Conservation (phyloP, 2,113 vertebrate genomes). For the Chloropsis cyanopogon region DNA sequence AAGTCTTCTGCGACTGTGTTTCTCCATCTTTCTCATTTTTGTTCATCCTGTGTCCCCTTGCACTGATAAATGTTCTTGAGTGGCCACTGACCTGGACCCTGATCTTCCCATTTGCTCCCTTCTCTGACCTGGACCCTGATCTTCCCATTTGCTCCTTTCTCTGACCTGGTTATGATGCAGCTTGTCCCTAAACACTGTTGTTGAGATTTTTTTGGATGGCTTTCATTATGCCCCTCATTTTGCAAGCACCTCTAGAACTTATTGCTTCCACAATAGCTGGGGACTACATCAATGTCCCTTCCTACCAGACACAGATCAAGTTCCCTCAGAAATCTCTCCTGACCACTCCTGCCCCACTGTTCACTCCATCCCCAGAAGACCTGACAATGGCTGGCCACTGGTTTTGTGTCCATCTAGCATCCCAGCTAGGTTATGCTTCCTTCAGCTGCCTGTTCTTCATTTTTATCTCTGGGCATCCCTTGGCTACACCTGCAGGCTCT, state of each 20-base stretch:
- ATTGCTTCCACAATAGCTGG: background rate
- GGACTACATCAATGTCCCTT: background rate
- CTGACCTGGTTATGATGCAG: background rate
- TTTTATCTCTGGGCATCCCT: accelerated
- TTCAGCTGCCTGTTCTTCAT: background rate
- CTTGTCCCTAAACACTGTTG: background rate
- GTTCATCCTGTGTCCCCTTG: background rate
- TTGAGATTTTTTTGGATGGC: background rate
- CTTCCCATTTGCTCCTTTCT: background rate
- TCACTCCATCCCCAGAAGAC: background rate
- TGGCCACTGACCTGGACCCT: background rate
- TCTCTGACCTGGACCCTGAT: background rate
- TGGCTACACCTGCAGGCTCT: background rate
- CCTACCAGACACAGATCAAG: background rate
- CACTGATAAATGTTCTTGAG: background rate
- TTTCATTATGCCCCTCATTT: background rate
- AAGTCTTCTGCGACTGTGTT: background rate
- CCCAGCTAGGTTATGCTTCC: background rate
- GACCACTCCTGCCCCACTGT: accelerated
- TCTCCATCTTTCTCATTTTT: background rate
- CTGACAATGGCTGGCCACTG: background rate
- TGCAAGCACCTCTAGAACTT: background rate
- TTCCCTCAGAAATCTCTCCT: background rate
- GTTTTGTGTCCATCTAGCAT: background rate
- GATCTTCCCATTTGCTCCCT: background rate